Evolutionary conservation across 1,140 invertebrate species (phyloP), one percentile per base, ranked within the genome.

Genomic region (Drosophila dunni): DNA sequence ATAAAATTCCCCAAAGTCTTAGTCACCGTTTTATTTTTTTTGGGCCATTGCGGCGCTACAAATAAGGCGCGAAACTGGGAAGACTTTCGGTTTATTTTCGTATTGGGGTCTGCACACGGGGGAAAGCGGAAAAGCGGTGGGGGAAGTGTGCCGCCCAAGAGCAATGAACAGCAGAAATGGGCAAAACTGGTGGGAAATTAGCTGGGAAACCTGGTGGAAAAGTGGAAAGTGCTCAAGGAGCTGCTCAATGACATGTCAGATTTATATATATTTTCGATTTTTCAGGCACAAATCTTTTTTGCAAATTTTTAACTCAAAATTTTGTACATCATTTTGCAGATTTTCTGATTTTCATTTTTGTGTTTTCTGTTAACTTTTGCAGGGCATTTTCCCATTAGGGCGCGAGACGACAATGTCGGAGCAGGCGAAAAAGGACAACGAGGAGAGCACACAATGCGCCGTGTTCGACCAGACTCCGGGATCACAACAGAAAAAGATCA

Each of bases 381-480:
- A 86, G 57, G 75, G 54, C 68, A 36, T 56, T 38, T 51, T 24
- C 24, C 36, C 24, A 54, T 54, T 65, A 62, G 50, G 60, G 44
- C 6, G 17, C 24, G 8, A 6, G 44, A 63, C 48, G 17, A 48
- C 70, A 3, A 86, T 81, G 81, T 67, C 82, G 46, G 92, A 84
- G 66, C 61, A 71, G 60, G 67, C 51, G 7, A 73, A 75, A 51
- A 84, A 78, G 69, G 92, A 93, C 68, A 92, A 91, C 73, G 86
- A 78, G 34, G 79, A 83, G 56, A 69, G 85, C 74, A 93, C 94
- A 51, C 81, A 94, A 73, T 95, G 94, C 83, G 93, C 94, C 58
- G 84, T 95, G 46, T 92, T 93, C 36, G 94, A 95, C 81, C 92
- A 94, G 85, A 93, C 94, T 33, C 92, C 74, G 82, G 91, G 66